phyloP scores from a whole-genome alignment of 1,140 invertebrate genomes.

The Cyclargus thomasi region DNA sequence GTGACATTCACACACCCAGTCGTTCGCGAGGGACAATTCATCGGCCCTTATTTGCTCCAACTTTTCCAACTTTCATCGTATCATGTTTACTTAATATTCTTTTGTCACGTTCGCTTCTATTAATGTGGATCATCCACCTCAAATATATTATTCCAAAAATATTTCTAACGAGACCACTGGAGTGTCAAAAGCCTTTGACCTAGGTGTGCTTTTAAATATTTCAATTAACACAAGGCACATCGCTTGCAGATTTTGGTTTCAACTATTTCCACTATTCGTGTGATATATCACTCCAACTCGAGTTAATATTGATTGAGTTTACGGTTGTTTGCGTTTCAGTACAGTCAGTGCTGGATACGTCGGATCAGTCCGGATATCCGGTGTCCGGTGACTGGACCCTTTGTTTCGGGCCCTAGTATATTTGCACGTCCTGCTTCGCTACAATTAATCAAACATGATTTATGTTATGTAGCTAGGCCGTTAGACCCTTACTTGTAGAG shows the following conservation, averaged over 20 bases:
- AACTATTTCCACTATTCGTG: background rate
- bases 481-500: too few species aligned
- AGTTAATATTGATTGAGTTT: background rate
- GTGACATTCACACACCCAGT: slow-evolving; percentile 6
- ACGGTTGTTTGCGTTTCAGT: background rate
- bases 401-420: background rate
- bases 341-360: background rate
- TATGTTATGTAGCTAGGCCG: background rate
- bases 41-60: background rate
- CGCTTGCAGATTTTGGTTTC: background rate
- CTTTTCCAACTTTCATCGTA: background rate
- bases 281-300: background rate
- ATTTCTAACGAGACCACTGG: too few species aligned
- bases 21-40: background rate
- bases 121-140: background rate
- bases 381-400: background rate
- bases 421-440: background rate
- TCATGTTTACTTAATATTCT: background rate
- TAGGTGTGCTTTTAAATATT: too few species aligned
- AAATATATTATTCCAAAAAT: too few species aligned
- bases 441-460: background rate
- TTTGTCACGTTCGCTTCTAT: background rate
- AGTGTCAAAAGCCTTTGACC: too few species aligned
- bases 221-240: background rate
- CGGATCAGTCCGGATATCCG: background rate